Evolutionary conservation across 2,113 vertebrate genomes (phyloP), one percentile per base, ranked within the genome.

Genomic region (Apus apus): DNA sequence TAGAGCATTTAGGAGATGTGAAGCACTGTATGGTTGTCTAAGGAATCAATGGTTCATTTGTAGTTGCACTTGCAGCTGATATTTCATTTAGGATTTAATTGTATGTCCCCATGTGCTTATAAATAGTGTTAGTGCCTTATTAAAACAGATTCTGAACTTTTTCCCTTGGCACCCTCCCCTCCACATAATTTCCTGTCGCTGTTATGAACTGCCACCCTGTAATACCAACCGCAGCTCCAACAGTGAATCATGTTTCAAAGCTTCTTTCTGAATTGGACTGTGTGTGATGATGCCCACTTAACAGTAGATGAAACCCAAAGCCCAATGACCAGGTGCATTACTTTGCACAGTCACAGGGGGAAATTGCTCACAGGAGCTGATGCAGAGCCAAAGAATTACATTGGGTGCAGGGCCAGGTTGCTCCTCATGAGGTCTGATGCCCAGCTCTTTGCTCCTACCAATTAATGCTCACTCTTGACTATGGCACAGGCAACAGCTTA

Each of bases 11-110:
- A 76, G 40, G 62, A 79, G 65, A 58, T 66, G 58, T 87, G 64
- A 70, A 82, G 70, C 54, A 46, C 54, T 61, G 11, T 56, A 78
- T 65, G 25, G 34, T 53, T 88, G 64, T 74, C 91, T 89, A 65
- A 91, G 79, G 65, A 94, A 93, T 89, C 45, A 79, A 4, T 73
- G 46, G 54, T 76, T 94, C 89, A 80, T 82, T 74, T 91, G 40
- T 91, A 92, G 34, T 60, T 92, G 78, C 46, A 18, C 46, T 96
- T 83, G 58, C 25, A 82, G 58, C 30, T 83, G 66, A 93, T 91
- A 79, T 79, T 91, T 93, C 40, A 7, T 82, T 93, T 89, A 82
- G 51, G 38, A 65, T 76, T 89, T 96, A 93, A 92, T 82, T 87
- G 67, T 87, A 50, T 65, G 70, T 87, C 58, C 67, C 66, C 23